phyloP scores from a whole-genome alignment of 2,113 vertebrate species.

The Choloepus hoffmanni region DNA sequence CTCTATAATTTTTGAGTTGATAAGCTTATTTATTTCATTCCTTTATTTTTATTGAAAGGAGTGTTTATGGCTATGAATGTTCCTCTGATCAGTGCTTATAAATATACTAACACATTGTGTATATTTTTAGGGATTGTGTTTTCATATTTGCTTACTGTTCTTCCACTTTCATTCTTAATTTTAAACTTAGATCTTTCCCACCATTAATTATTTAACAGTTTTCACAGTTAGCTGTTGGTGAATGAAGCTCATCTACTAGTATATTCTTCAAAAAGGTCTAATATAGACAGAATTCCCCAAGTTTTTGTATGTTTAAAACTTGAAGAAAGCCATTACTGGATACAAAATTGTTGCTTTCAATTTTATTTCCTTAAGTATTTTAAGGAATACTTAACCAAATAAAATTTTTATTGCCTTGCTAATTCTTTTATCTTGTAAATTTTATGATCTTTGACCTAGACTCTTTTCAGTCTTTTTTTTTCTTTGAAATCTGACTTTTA shows the following conservation, averaged over 20 bases:
- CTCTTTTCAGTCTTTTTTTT: neutral
- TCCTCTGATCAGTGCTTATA: neutral
- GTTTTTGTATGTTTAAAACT: neutral
- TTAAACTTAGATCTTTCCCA: neutral
- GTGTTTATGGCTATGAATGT: too few species aligned
- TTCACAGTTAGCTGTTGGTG: neutral
- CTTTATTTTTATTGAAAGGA: neutral
- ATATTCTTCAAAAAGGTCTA: neutral
- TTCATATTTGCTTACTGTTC: neutral
- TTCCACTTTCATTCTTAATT: neutral
- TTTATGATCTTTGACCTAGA: neutral
- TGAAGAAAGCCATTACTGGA: neutral
- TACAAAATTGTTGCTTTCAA: neutral
- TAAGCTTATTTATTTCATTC: neutral
- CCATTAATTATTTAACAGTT: neutral
- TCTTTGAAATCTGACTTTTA: neutral
- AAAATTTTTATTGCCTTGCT: neutral
- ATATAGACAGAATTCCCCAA: neutral
- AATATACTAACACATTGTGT: neutral
- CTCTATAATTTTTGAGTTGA: neutral
- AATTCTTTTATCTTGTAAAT: neutral
- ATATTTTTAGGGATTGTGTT: neutral
- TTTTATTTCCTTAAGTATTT: neutral
- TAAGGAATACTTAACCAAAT: too few species aligned
- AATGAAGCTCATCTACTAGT: neutral